Conservation (phyloP, 2,888 invertebrate genomes). For the Elmis aenea region DNA sequence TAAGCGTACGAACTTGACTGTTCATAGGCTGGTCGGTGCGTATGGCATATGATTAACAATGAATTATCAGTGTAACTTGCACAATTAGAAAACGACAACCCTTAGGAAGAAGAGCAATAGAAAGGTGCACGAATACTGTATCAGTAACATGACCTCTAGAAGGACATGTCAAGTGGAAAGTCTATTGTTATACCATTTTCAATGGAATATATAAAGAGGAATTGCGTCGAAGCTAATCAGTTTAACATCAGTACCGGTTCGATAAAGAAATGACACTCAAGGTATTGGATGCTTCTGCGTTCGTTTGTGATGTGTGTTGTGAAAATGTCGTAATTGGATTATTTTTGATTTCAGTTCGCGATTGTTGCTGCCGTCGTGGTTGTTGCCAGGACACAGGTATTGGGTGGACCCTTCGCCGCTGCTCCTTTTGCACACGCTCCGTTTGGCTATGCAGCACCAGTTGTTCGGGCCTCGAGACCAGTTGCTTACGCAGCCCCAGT, state of each 20-base stretch:
- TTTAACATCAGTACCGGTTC: neutral
- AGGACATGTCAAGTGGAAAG: constrained; percentile 2
- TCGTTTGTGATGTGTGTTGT: neutral
- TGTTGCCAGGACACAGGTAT: constrained; percentile 21
- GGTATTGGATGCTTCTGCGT: neutral
- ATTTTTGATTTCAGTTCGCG: constrained; percentile 21
- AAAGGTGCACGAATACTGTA: neutral
- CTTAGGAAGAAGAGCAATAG: neutral
- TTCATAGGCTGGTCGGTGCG: neutral
- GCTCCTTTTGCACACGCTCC: constrained; percentile 10
- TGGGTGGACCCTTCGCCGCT: constrained; percentile 9
- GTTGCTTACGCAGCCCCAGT: constrained; percentile 38
- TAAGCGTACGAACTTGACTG: too few species aligned
- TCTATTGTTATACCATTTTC: constrained; percentile 3
- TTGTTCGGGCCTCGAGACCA: neutral
- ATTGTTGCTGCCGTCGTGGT: constrained; percentile 24
- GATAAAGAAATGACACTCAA: neutral
- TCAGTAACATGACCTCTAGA: neutral
- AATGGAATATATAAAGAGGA: neutral
- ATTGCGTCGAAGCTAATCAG: neutral
- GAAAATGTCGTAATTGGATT: neutral
- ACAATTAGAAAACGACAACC: neutral
- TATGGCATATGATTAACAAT: neutral
- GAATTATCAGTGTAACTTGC: neutral
- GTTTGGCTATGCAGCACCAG: constrained; percentile 8